Evolutionary conservation across 2,113 vertebrate species (phyloP).

Genomic region (Silurus meridionalis): DNA sequence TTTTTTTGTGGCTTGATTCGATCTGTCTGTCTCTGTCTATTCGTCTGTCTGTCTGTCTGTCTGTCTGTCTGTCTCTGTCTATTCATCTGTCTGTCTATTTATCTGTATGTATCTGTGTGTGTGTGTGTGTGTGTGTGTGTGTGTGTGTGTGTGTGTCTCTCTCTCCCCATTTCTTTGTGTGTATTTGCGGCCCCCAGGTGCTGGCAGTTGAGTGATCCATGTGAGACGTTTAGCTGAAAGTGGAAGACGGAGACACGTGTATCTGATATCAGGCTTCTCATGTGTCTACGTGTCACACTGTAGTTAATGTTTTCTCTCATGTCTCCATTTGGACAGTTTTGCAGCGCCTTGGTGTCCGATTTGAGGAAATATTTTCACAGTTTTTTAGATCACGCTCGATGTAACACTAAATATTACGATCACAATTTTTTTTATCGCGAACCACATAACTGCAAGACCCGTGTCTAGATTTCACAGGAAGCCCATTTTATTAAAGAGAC

Average conservation of each 20-base stretch:
- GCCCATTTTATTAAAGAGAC: not conserved
- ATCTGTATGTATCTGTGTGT: too few relatives aligned
- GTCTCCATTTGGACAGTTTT: not conserved
- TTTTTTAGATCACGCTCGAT: not conserved
- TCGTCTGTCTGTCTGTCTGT: not conserved
- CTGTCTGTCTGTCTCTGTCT: too few relatives aligned
- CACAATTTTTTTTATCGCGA: too few relatives aligned
- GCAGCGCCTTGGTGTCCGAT: not conserved
- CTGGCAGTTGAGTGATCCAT: slow-evolving; percentile 27
- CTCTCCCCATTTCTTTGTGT: not conserved
- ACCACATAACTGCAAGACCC: too few relatives aligned
- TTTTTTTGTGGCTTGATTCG: not conserved
- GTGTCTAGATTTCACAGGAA: not conserved
- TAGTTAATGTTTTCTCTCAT: slow-evolving; percentile 11
- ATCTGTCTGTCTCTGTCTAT: not conserved
- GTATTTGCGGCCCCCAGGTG: slow-evolving; percentile 29
- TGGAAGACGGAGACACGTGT: not conserved
- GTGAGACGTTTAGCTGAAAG: slow-evolving; percentile 21
- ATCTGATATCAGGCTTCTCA: slow-evolving; percentile 33
- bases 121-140: not conserved
- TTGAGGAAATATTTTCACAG: not conserved
- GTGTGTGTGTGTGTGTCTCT: not conserved
- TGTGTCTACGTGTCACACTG: slow-evolving; percentile 12
- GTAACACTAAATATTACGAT: not conserved
- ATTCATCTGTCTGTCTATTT: too few relatives aligned